Evolutionary conservation across 2,113 vertebrate species (phyloP), one percentile per base, ranked within the genome.

Genomic region (Odocoileus virginianus): DNA sequence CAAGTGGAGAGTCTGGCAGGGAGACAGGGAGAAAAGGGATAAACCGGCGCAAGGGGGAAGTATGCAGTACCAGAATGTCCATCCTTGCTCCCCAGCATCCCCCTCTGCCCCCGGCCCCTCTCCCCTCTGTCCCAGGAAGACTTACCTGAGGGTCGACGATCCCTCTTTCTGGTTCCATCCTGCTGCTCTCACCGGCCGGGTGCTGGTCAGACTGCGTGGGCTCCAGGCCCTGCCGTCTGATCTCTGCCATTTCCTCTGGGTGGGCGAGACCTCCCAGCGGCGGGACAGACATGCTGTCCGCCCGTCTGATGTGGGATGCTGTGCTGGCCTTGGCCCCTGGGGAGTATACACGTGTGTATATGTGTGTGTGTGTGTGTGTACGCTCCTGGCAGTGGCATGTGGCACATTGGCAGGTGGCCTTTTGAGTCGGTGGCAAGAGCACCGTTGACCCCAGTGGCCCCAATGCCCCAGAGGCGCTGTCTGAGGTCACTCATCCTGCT

Each of bases 281-380:
- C 95, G 78, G 96, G 98, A 99, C 99, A 99, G 98, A 98, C 97
- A 97, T 87, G 97, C 99, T 98, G 99, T 99, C 99, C 98, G 99
- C 98, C 95, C 23, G 61, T 87, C n/a, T 50, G 92, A 45, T 40
- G 97, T 97, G 97, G 96, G 82, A 97, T 67, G 91, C 88, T 91
- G 96, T 94, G 97, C 81, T 97, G 98, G 98, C 98, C 97, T 93
- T 7, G 17, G 91, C 85, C 19, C 92, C 40, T 55, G 95, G 96
- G 95, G 89, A 96, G 28, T 88, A 95, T 43, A 57, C 76, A 83
- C 47, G 4, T 50, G 92, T 61, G 86, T 4, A 1, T 52, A 19
- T 47, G 82, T 47, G 83, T 30, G 17, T 7, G 6, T 2, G 15
- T 52, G 58, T 87, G 7, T 0, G 0, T 40, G 40, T 40, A 40